phyloP scores from a whole-genome alignment of 2,797 vertebrate species.

The Sciaenops ocellatus region DNA sequence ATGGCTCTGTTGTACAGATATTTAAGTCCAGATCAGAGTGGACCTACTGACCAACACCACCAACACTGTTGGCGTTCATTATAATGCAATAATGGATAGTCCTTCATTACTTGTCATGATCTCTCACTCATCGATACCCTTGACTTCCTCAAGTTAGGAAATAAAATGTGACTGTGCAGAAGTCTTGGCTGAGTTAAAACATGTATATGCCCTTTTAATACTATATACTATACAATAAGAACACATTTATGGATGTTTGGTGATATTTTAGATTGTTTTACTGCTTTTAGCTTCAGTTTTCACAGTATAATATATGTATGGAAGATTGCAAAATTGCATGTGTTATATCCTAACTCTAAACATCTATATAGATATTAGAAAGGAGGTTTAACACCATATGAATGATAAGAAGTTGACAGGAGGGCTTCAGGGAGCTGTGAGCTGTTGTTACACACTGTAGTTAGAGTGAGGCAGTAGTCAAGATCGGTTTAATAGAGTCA shows the following conservation, averaged over 20 bases:
- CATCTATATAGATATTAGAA: background rate
- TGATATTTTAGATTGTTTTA: no score
- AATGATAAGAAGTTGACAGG: constrained; percentile 6
- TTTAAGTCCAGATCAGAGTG: background rate
- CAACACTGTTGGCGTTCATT: background rate
- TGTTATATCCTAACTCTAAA: background rate
- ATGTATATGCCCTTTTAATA: background rate
- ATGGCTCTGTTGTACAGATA: no score
- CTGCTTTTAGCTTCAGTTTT: background rate
- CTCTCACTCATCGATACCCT: background rate
- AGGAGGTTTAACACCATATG: background rate
- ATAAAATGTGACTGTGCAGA: no score
- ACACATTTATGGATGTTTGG: no score
- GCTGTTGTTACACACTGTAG: constrained; percentile 8
- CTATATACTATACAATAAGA: no score
- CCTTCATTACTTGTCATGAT: background rate
- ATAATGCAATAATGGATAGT: background rate
- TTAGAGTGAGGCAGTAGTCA: constrained; percentile 5
- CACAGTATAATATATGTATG: background rate
- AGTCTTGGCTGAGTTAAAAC: background rate
- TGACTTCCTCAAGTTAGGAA: no score
- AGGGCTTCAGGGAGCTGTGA: constrained; percentile 1
- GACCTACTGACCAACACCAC: background rate
- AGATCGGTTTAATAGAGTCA: constrained; percentile 35
- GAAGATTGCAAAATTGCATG: background rate